These are phyloP conservation scores for Acleris holmiana DNA, from an alignment of 2,888 invertebrate genomes.

Conservation along the genomic window DNA sequence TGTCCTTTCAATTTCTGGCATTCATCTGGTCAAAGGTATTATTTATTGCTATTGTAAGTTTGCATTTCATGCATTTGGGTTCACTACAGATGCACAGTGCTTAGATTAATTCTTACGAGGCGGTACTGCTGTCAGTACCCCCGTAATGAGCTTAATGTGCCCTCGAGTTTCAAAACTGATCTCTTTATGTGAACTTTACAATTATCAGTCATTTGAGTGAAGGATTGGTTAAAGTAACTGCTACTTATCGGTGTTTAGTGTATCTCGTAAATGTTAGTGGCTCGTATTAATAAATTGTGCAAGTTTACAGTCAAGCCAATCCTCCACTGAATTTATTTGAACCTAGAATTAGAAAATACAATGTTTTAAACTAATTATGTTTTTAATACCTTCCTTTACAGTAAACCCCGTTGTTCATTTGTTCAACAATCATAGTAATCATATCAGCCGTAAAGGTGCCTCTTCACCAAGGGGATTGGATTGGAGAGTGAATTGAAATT, in stretches of 20 bases:
- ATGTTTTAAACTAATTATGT: constrained; percentile 67
- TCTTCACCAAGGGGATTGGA: too few relatives aligned
- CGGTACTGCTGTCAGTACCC: constrained; percentile 44
- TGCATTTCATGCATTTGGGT: constrained; percentile 74
- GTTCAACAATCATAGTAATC: too few relatives aligned
- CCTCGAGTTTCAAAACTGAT: constrained; percentile 68
- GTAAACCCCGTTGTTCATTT: too few relatives aligned
- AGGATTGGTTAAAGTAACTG: constrained; percentile 62
- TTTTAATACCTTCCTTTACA: constrained; percentile 42
- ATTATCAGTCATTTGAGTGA: constrained; percentile 60
- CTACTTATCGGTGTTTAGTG: constrained; percentile 46
- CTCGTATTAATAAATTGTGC: constrained; percentile 46
- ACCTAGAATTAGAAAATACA: constrained; percentile 78
- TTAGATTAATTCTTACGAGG: constrained; percentile 46
- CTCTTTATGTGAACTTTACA: constrained; percentile 79
- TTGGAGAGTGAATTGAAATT: too few relatives aligned
- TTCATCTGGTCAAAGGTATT: constrained; percentile 78
- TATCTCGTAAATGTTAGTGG: constrained; percentile 43
- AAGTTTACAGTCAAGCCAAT: constrained; percentile 55
- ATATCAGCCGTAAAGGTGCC: too few relatives aligned
- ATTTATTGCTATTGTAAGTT: constrained; percentile 77
- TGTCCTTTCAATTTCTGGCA: constrained; percentile 77
- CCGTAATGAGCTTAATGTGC: constrained; percentile 67
- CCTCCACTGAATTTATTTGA: constrained; percentile 68
- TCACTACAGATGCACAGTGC: constrained; percentile 62